A percentile compares a stretch with the other conserved stretches of the same genome.
Conservation (phyloP, 1,140 invertebrate genomes). For the Temnothorax nylanderi region DNA sequence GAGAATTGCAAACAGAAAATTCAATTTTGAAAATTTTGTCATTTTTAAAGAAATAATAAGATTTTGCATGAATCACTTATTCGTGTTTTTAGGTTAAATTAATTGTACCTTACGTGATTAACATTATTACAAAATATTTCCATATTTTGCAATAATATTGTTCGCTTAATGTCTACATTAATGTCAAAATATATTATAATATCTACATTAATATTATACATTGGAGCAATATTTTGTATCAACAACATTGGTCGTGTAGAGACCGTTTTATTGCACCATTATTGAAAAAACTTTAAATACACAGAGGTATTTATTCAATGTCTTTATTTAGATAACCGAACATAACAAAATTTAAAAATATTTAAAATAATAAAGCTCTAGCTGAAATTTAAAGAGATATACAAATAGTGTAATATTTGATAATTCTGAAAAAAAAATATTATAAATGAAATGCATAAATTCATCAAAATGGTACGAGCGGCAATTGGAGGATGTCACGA, state of each 20-base stretch:
- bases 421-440: background rate
- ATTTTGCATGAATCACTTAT: background rate
- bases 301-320: background rate
- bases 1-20: background rate
- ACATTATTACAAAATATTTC: conserved; percentile 6
- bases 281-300: background rate
- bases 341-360: conserved; percentile 11
- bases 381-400: background rate
- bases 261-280: background rate
- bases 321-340: background rate
- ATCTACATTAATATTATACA: background rate
- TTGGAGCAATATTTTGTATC: background rate
- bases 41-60: background rate
- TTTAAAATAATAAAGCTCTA: background rate
- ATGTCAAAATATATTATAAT: background rate
- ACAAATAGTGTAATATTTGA: conserved; percentile 2
- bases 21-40: background rate
- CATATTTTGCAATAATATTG: conserved; percentile 12
- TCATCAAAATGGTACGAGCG: background rate
- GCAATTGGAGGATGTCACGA: background rate
- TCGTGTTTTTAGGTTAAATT: background rate
- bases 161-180: background rate
- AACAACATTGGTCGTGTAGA: background rate
- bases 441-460: background rate
- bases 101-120: background rate